Evolutionary conservation across 2,113 vertebrate genomes (phyloP), one percentile per base, ranked within the genome.

Genomic region (Macquaria australasica): DNA sequence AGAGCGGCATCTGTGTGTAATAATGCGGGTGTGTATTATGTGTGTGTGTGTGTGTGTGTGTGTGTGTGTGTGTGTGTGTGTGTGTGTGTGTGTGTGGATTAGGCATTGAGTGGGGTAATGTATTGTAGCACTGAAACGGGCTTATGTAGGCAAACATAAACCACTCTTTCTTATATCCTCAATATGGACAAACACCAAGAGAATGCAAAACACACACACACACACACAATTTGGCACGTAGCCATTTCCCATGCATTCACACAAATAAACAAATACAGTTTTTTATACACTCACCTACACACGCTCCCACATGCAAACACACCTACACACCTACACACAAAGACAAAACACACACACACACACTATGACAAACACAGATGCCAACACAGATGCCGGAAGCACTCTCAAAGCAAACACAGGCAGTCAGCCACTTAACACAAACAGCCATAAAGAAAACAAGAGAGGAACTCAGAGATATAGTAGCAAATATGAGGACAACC

Each of bases 341-440:
- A 90, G 50, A 88, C 73, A 78, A 39, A 72, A 59, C 58, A 78
- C 83, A 84, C 70, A 58, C 58, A 84, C 70, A 58, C 58, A 76
- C 53, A 68, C 28, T 58, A 66, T 56, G 83, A 90, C 91, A 94
- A 92, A 93, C 92, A 92, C 93, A 95, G 94, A 95, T 94, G 91
- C 87, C 80, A 51, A 87, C 92, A 91, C 93, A 88, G 92, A 91
- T 87, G 93, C 91, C 81, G 71, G 87, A 59, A 90, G 90, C 87
- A 2, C 76, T 91, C 66, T 91, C 56, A 81, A 85, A 87, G 79
- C 79, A 95, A 94, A 94, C 89, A 92, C 87, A 88, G 87, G 89
- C 91, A 89, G 87, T 88, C 88, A 82, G 84, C 94, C 91, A 91
- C 93, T 89, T 91, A 92, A 90, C 86, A 86, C 77, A 73, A 90